Conservation (phyloP, 2,113 vertebrate genomes). For the Haemorhous mexicanus region DNA sequence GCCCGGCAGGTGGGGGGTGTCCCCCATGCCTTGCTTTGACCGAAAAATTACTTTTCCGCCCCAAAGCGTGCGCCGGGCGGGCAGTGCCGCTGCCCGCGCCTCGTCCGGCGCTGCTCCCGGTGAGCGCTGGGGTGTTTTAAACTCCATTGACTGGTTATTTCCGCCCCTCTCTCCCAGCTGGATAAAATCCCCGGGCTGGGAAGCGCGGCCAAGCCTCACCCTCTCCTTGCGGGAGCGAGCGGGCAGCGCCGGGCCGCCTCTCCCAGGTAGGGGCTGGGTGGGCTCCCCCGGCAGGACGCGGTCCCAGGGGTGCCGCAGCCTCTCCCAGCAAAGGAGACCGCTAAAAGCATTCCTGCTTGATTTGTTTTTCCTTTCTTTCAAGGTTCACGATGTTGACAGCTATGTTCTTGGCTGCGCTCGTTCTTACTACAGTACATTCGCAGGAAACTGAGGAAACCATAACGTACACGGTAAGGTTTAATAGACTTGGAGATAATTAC, state of each 20-base stretch:
- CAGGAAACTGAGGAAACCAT: slow-evolving; percentile 91
- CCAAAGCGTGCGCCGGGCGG: not conserved
- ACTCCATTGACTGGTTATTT: not conserved
- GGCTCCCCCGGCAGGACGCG: not conserved
- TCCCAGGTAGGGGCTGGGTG: slow-evolving; percentile 7
- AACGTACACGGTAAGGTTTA: slow-evolving; percentile 88
- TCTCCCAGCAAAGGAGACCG: not conserved
- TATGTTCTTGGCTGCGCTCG: slow-evolving; percentile 82
- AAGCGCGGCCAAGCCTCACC: not conserved
- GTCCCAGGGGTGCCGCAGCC: not conserved
- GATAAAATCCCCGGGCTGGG: not conserved
- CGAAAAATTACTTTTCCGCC: not conserved
- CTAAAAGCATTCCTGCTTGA: not conserved
- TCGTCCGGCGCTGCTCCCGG: not conserved
- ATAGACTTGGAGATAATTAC: slow-evolving; percentile 37
- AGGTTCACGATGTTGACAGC: slow-evolving; percentile 85
- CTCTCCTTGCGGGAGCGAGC: not conserved
- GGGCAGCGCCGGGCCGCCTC: not conserved
- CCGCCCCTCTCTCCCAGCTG: not conserved
- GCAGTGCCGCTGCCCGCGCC: not conserved
- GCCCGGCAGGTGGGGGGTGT: not conserved
- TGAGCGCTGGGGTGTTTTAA: not conserved
- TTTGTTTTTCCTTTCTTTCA: slow-evolving; percentile 58
- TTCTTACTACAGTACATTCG: slow-evolving; percentile 79
- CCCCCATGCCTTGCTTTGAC: not conserved